Evolutionary conservation across 30 jellyfish, hydroid and myxozoan species (phyloP).

Genomic region (Clytia hemisphaerica): DNA sequence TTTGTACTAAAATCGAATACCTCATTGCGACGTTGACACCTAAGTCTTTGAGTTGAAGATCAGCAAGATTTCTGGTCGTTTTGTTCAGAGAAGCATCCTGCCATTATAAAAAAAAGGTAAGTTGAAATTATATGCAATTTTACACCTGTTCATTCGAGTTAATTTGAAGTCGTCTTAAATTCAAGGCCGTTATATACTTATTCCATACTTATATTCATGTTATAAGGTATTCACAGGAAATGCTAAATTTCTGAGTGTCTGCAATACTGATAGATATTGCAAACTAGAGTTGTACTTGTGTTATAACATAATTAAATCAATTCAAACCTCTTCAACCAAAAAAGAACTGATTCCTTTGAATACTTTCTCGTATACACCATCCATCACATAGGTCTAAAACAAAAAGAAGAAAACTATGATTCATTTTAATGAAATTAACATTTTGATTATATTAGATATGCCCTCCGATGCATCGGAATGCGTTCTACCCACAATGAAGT

Average conservation of each 20-base stretch:
- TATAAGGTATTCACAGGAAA: no score
- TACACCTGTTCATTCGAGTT: neutral
- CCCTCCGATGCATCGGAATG: no score
- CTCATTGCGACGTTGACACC: constrained; percentile 65
- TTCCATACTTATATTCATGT: no score
- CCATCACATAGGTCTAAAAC: constrained; percentile 78
- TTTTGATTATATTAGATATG: no score
- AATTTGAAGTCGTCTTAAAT: neutral
- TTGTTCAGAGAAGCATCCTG: constrained; percentile 90
- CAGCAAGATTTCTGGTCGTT: constrained; percentile 76
- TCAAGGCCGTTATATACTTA: neutral
- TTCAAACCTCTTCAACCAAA: constrained; percentile 64
- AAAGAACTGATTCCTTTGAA: constrained; percentile 84
- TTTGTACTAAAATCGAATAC: constrained; percentile 15
- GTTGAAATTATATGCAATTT: no score
- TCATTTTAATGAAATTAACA: neutral
- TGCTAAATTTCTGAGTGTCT: no score
- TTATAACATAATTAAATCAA: no score
- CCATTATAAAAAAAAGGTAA: neutral
- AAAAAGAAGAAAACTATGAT: neutral
- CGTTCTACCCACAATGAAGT: no score
- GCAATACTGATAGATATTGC: no score
- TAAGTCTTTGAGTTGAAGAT: constrained; percentile 80
- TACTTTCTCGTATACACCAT: constrained; percentile 63
- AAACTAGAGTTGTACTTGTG: no score